Evolutionary conservation across 2,888 invertebrate genomes (phyloP).

Genomic region (Petrolisthes cinctipes): DNA sequence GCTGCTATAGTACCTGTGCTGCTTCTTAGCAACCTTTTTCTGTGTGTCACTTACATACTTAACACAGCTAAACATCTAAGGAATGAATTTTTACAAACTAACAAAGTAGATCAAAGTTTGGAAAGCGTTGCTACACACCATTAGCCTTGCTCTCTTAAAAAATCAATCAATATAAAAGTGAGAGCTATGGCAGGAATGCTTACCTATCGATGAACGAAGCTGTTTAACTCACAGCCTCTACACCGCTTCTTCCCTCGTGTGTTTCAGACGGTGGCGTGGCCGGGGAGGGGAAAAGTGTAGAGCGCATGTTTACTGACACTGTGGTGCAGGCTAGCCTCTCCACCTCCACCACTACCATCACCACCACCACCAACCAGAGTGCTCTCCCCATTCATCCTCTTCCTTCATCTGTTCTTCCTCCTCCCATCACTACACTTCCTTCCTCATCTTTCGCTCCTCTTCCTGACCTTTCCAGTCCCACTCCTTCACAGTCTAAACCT

Average conservation of each 20-base stretch:
- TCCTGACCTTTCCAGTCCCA: background rate
- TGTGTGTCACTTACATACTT: constrained; percentile 54
- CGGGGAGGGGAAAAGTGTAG: constrained; percentile 62
- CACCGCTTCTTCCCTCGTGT: constrained; percentile 64
- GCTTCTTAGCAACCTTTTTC: constrained; percentile 60
- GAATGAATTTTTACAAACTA: constrained; percentile 59
- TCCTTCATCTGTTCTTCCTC: constrained; percentile 50
- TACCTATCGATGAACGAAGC: constrained; percentile 45
- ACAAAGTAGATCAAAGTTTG: constrained; percentile 39
- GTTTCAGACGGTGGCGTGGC: constrained; percentile 65
- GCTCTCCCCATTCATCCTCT: constrained; percentile 44
- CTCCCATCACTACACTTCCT: constrained; percentile 30
- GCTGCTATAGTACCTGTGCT: constrained; percentile 61
- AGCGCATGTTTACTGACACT: constrained; percentile 63
- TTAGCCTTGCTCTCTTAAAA: constrained; percentile 52
- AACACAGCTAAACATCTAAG: constrained; percentile 51
- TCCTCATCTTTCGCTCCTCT: background rate
- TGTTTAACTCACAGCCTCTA: constrained; percentile 56
- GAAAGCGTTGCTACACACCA: constrained; percentile 59
- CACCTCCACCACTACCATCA: constrained; percentile 47
- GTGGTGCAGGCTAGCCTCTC: constrained; percentile 57
- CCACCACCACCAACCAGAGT: constrained; percentile 56
- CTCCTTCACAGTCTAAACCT: constrained; percentile 34
- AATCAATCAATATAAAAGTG: constrained; percentile 4
- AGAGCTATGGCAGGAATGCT: constrained; percentile 50